Conservation (phyloP, 2,888 invertebrate genomes). For the Agonopterix subpropinquella region DNA sequence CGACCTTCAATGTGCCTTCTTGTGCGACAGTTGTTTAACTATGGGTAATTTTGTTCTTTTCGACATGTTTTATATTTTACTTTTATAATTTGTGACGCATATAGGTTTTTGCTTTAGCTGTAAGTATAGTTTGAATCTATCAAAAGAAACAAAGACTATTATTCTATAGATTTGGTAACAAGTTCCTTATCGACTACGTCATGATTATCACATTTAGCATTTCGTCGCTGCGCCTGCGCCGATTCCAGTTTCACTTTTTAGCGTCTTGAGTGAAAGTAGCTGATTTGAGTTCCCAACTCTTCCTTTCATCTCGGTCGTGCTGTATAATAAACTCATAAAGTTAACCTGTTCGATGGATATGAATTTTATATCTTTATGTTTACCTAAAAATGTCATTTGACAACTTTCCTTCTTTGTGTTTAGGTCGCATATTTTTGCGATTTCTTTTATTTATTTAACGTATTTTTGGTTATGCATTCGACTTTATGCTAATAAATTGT, state of each 20-base stretch:
- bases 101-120: no score
- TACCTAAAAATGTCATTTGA: slow-evolving; percentile 3
- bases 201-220: slow-evolving; percentile 46
- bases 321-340: slow-evolving; percentile 30
- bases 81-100: no score
- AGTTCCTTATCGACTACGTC: slow-evolving; percentile 15
- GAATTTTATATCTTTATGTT: slow-evolving; percentile 2
- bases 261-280: slow-evolving; percentile 66
- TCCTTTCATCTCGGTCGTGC: slow-evolving; percentile 48
- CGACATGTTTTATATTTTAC: no score
- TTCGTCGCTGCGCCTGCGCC: slow-evolving; percentile 38
- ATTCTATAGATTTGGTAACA: background rate
- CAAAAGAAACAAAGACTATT: no score
- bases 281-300: slow-evolving; percentile 55
- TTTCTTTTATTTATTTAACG: no score
- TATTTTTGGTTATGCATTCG: no score
- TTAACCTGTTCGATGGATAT: slow-evolving; percentile 19
- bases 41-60: slow-evolving; percentile 1
- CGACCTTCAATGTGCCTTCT: slow-evolving; percentile 34
- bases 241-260: slow-evolving; percentile 72
- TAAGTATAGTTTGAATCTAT: no score
- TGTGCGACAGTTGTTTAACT: slow-evolving; percentile 17
- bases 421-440: no score
- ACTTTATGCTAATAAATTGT: no score
- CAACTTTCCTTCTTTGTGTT: background rate